These are phyloP conservation scores for Cnemophilus loriae DNA, from an alignment of 2,113 vertebrate species.

Conservation along the genomic window DNA sequence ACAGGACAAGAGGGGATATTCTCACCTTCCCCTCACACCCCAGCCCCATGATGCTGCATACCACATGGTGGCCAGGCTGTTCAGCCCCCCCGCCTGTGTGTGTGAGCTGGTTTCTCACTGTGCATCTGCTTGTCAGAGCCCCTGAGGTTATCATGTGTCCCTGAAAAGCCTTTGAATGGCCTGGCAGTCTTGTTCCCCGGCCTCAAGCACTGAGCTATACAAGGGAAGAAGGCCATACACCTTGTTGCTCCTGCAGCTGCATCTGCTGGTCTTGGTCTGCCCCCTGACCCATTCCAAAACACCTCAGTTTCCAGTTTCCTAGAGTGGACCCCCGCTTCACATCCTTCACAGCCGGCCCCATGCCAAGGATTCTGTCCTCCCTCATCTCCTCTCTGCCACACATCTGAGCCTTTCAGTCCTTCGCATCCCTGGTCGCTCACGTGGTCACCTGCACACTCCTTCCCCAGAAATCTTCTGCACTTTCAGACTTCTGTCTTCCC, in stretches of 20 bases:
- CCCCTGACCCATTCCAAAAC: not conserved
- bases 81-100: accelerated
- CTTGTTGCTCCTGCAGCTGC: not conserved
- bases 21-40: not conserved
- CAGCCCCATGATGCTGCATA: not conserved
- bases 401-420: accelerated
- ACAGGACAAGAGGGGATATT: not conserved
- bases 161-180: not conserved
- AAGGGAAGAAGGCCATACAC: not conserved
- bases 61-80: not conserved
- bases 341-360: not conserved
- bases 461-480: not conserved
- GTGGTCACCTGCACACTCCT: not conserved
- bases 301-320: not conserved
- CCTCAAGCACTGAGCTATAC: not conserved
- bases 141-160: not conserved
- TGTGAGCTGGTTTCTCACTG: not conserved
- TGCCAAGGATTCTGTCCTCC: not conserved
- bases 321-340: accelerated
- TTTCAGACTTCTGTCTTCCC: not conserved
- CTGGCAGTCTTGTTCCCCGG: not conserved
- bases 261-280: not conserved
- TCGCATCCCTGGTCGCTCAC: accelerated
- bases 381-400: not conserved
- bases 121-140: not conserved